Evolutionary conservation across 2,797 vertebrate species (phyloP).

Genomic region (Parambassis ranga): DNA sequence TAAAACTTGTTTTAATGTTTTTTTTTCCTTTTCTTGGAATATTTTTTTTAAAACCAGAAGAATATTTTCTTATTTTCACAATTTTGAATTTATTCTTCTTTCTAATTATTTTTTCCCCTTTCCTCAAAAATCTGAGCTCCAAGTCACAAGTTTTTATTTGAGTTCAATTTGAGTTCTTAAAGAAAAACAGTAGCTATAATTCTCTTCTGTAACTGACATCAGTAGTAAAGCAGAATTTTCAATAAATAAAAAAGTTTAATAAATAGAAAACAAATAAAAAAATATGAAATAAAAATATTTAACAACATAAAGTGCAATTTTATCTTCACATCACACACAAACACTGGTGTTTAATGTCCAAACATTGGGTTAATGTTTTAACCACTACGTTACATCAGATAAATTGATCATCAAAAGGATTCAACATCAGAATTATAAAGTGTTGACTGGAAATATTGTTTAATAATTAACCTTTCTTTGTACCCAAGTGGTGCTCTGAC

Average conservation of each 20-base stretch:
- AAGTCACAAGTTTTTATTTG: too few relatives aligned
- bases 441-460: slow-evolving; percentile 2
- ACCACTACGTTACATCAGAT: slow-evolving; percentile 17
- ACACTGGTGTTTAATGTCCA: slow-evolving; percentile 34
- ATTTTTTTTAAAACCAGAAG: too few relatives aligned
- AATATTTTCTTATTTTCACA: too few relatives aligned
- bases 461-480: neutral
- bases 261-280: slow-evolving; percentile 56
- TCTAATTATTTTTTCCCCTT: too few relatives aligned
- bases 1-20: too few relatives aligned
- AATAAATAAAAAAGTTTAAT: slow-evolving; percentile 50
- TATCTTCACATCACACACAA: slow-evolving; percentile 41
- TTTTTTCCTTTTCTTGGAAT: too few relatives aligned
- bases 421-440: slow-evolving; percentile 1
- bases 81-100: too few relatives aligned
- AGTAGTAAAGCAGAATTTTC: slow-evolving; percentile 17
- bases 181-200: too few relatives aligned
- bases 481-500: neutral
- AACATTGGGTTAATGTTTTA: slow-evolving; percentile 16
- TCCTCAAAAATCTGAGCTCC: too few relatives aligned
- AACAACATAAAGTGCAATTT: slow-evolving; percentile 76
- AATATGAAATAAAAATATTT: slow-evolving; percentile 39
- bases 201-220: too few relatives aligned
- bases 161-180: too few relatives aligned
- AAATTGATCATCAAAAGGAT: neutral